A percentile compares a stretch with the other conserved stretches of the same genome.
These are phyloP conservation scores for Beaufortia kweichowensis DNA, from an alignment of 2,113 vertebrate species.

Conservation along the genomic window DNA sequence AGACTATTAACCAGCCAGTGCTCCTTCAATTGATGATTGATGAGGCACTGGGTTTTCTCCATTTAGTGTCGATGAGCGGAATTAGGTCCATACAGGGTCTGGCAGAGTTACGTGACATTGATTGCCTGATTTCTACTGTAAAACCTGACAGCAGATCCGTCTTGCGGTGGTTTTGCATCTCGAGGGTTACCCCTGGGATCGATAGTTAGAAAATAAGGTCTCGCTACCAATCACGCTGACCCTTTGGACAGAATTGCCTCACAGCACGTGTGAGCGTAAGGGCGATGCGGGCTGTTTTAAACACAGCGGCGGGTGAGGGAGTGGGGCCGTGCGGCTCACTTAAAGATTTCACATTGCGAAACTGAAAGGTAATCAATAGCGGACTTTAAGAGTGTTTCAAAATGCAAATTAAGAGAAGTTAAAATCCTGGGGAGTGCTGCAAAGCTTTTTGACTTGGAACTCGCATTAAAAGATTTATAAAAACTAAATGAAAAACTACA, in stretches of 20 bases:
- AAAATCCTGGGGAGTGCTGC: background rate
- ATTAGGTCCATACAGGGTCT: slow-evolving; percentile 59
- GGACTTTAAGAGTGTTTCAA: slow-evolving; percentile 35
- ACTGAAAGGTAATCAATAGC: slow-evolving; percentile 35
- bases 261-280: slow-evolving; percentile 40
- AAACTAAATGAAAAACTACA: background rate
- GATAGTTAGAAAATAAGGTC: slow-evolving; percentile 72
- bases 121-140: slow-evolving; percentile 71
- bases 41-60: slow-evolving; percentile 63
- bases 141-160: slow-evolving; percentile 69
- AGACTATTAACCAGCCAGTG: slow-evolving; percentile 67
- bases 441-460: background rate
- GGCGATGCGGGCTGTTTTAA: slow-evolving; percentile 42
- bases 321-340: slow-evolving; percentile 14
- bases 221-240: slow-evolving; percentile 60
- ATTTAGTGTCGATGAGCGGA: slow-evolving; percentile 66
- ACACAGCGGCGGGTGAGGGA: slow-evolving; percentile 38
- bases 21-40: slow-evolving; percentile 71
- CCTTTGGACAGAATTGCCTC: slow-evolving; percentile 60
- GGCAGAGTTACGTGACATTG: slow-evolving; percentile 61
- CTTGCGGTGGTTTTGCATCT: slow-evolving; percentile 70
- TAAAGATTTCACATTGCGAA: slow-evolving; percentile 20
- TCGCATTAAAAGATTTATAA: background rate
- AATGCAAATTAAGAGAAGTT: slow-evolving; percentile 42
- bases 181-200: slow-evolving; percentile 57